phyloP scores from a whole-genome alignment of 2,113 vertebrate species.

The Aspidoscelis tigris region DNA sequence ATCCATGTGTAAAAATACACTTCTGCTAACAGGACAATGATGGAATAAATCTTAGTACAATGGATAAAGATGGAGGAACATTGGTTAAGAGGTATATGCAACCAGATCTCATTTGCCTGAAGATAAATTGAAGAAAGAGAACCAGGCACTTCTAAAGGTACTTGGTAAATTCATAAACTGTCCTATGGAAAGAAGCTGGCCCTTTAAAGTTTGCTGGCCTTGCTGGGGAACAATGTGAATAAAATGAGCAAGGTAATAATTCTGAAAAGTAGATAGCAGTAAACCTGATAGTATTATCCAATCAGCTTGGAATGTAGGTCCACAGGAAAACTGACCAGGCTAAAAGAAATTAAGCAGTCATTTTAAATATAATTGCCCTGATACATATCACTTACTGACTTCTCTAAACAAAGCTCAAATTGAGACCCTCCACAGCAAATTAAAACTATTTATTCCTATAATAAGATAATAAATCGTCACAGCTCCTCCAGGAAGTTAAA shows the following conservation, averaged over 20 bases:
- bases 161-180: constrained; percentile 36
- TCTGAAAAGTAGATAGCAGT: constrained; percentile 37
- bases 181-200: constrained; percentile 10
- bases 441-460: constrained; percentile 40
- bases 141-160: constrained; percentile 31
- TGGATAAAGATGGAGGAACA: background rate
- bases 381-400: constrained; percentile 52
- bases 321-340: constrained; percentile 36
- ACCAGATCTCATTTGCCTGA: constrained; percentile 2
- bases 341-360: constrained; percentile 48
- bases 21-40: background rate
- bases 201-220: constrained; percentile 34
- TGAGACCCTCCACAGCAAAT: constrained; percentile 48
- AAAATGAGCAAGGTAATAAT: constrained; percentile 46
- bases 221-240: constrained; percentile 46
- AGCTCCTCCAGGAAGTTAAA: constrained; percentile 28
- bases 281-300: constrained; percentile 35
- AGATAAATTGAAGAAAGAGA: background rate
- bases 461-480: constrained; percentile 23
- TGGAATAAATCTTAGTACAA: background rate
- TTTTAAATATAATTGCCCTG: constrained; percentile 35
- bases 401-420: constrained; percentile 52
- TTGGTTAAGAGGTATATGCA: background rate
- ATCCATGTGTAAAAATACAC: background rate
- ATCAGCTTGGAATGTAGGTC: background rate